These are phyloP conservation scores for Charaxes varanes DNA, from an alignment of 1,140 invertebrate genomes.

Conservation along the genomic window DNA sequence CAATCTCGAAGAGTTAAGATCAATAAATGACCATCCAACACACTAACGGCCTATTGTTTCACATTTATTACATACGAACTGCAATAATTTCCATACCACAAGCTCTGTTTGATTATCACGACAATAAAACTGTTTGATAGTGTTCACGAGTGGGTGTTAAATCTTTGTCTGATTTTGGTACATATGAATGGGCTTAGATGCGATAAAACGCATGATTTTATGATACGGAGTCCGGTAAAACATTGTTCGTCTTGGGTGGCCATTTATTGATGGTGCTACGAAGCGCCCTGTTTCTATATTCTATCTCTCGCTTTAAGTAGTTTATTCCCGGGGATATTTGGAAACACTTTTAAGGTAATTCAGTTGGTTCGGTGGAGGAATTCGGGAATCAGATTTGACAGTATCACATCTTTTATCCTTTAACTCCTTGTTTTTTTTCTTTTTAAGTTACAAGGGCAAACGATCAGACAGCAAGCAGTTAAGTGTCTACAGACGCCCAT, in stretches of 20 bases:
- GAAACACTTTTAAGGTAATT: too few relatives aligned
- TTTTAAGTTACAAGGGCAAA: too few relatives aligned
- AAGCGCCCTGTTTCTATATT: too few relatives aligned
- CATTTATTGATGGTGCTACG: too few relatives aligned
- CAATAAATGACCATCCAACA: background rate
- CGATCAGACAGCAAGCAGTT: too few relatives aligned
- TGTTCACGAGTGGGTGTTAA: conserved; percentile 51
- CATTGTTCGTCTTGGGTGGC: conserved; percentile 67
- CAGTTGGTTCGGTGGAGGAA: too few relatives aligned
- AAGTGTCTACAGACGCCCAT: too few relatives aligned
- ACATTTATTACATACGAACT: conserved; percentile 7
- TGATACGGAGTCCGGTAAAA: conserved; percentile 51
- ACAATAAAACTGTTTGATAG: conserved; percentile 37
- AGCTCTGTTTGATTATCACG: conserved; percentile 34
- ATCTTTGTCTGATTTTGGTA: conserved; percentile 45
- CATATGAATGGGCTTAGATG: conserved; percentile 30
- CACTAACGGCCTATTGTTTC: conserved; percentile 8
- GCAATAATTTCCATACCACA: conserved; percentile 27
- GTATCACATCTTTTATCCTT: too few relatives aligned
- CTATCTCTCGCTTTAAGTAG: too few relatives aligned
- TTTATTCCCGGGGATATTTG: too few relatives aligned
- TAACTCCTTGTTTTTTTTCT: too few relatives aligned
- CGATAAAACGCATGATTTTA: conserved; percentile 68
- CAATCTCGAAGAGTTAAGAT: conserved; percentile 1
- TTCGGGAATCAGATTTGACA: too few relatives aligned